These are phyloP conservation scores for Cebidichthys violaceus DNA, from an alignment of 2,113 vertebrate genomes.

Conservation along the genomic window DNA sequence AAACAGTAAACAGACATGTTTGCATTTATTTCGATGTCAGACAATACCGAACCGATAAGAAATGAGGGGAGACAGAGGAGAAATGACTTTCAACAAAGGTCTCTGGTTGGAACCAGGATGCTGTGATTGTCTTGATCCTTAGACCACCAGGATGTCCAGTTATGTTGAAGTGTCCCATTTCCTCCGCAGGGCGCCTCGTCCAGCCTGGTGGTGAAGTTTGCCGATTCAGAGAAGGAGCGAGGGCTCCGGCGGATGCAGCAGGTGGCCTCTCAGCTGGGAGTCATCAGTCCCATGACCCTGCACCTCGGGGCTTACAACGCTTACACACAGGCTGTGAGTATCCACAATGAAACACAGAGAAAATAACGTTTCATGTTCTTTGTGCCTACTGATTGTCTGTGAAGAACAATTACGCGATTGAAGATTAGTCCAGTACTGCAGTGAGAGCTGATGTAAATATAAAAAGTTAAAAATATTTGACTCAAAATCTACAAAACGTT, in stretches of 20 bases:
- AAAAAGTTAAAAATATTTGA: not conserved
- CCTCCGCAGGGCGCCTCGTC: constrained; percentile 90
- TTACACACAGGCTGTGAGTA: constrained; percentile 93
- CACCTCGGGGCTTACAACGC: constrained; percentile 96
- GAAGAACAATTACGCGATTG: not conserved
- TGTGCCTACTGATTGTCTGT: not conserved
- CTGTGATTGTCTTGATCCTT: not conserved
- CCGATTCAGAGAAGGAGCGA: constrained; percentile 95
- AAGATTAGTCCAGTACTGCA: not conserved
- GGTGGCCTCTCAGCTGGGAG: constrained; percentile 93
- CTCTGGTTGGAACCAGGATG: too few species aligned
- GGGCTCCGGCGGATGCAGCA: constrained; percentile 95
- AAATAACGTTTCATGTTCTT: not conserved
- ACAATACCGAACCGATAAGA: not conserved
- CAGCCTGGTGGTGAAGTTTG: constrained; percentile 97
- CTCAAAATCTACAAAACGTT: not conserved
- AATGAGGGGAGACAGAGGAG: not conserved
- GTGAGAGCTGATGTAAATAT: constrained; percentile 1
- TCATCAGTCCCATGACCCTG: constrained; percentile 95
- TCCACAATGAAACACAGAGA: not conserved
- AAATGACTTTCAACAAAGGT: not conserved
- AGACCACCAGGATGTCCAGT: not conserved
- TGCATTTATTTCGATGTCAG: not conserved
- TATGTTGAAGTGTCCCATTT: constrained; percentile 6
- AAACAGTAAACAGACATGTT: not conserved